phyloP scores from a whole-genome alignment of 2,113 vertebrate species.

The Platichthys stellatus region DNA sequence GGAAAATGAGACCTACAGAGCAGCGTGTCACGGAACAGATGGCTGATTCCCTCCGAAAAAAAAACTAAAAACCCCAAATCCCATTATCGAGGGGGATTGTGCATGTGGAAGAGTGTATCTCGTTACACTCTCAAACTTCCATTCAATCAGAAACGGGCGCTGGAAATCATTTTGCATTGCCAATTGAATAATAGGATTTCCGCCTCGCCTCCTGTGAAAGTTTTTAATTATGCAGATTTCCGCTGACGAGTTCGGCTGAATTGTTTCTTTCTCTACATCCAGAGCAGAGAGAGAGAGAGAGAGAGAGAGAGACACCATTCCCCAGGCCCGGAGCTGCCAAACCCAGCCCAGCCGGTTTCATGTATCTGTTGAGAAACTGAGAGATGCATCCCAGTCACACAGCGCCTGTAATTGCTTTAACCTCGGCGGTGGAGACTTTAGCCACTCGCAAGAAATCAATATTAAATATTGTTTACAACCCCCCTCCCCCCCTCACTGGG shows the following conservation, averaged over 20 bases:
- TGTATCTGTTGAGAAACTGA: constrained; percentile 46
- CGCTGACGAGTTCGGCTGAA: not conserved
- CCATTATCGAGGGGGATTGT: constrained; percentile 21
- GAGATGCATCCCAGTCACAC: constrained; percentile 43
- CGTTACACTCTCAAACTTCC: constrained; percentile 12
- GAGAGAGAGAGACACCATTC: constrained; percentile 17
- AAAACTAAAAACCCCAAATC: constrained; percentile 13
- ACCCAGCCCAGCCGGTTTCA: constrained; percentile 16
- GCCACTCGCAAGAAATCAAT: constrained; percentile 57
- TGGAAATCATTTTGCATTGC: constrained; percentile 36
- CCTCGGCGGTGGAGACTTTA: constrained; percentile 34
- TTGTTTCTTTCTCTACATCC: constrained; percentile 9
- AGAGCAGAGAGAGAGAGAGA: too few relatives aligned
- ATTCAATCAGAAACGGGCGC: constrained; percentile 15
- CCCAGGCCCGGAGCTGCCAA: constrained; percentile 17
- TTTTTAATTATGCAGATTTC: constrained; percentile 36
- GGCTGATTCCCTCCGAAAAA: constrained; percentile 8
- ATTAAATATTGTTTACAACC: constrained; percentile 60
- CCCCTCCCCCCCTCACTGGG: not conserved
- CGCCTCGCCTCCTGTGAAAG: not conserved
- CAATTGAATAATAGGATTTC: constrained; percentile 31
- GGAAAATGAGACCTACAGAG: constrained; percentile 41
- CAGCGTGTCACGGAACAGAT: constrained; percentile 26
- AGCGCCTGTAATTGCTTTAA: constrained; percentile 57
- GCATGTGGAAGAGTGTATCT: too few relatives aligned